A percentile compares a stretch with the other conserved stretches of the same genome.
Evolutionary conservation across 2,113 vertebrate species (phyloP).

Genomic region (Uropsilus gracilis): DNA sequence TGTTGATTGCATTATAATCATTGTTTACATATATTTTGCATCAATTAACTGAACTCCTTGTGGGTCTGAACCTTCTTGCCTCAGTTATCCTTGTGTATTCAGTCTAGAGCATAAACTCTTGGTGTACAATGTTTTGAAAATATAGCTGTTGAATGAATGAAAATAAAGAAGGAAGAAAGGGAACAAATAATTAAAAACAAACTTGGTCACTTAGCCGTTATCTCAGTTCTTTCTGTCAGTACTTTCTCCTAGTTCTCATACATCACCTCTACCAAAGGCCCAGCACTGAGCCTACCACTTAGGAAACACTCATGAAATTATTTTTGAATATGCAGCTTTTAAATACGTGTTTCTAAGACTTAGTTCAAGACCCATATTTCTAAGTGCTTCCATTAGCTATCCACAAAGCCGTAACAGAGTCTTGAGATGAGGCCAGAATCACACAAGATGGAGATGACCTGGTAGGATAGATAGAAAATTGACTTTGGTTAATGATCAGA

Average conservation of each 20-base stretch:
- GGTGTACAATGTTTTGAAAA: background rate
- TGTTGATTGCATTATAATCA: background rate
- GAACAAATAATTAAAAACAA: background rate
- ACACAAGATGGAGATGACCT: background rate
- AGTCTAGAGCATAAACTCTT: background rate
- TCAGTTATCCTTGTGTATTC: background rate
- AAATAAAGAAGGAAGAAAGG: background rate
- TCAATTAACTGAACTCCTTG: background rate
- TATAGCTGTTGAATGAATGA: background rate
- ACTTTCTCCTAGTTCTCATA: background rate
- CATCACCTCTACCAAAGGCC: background rate
- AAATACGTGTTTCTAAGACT: background rate
- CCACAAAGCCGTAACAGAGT: background rate
- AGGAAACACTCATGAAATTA: background rate
- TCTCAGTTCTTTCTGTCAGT: background rate
- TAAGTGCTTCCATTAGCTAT: background rate
- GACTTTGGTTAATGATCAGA: background rate
- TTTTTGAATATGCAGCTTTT: background rate
- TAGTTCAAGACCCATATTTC: background rate
- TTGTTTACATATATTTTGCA: background rate
- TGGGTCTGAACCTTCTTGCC: background rate
- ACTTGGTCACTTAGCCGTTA: background rate
- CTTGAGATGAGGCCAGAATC: background rate
- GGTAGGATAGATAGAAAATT: background rate
- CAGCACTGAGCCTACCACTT: background rate